phyloP scores from a whole-genome alignment of 2,888 invertebrate genomes.

The Drosophila anceps region DNA sequence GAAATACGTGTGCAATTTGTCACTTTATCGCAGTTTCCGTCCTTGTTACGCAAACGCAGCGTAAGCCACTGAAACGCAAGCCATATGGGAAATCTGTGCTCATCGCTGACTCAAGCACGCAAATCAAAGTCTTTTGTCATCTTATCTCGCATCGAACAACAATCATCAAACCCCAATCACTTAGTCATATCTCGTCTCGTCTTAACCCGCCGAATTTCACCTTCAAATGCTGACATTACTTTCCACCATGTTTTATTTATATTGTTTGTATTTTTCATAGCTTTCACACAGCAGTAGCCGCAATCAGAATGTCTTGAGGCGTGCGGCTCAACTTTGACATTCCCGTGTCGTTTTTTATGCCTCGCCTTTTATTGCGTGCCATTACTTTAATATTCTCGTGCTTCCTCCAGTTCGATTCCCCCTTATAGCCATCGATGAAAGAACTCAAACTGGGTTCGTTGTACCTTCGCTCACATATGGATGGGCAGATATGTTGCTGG shows the following conservation, averaged over 20 bases:
- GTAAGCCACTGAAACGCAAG: slow-evolving; percentile 9
- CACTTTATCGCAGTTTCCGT: slow-evolving; percentile 31
- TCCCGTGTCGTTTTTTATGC: slow-evolving; percentile 47
- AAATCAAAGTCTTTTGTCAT: slow-evolving; percentile 46
- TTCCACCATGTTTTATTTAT: slow-evolving; percentile 36
- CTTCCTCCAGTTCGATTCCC: slow-evolving; percentile 32
- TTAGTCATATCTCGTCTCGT: slow-evolving; percentile 18
- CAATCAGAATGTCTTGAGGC: slow-evolving; percentile 36
- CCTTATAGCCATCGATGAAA: slow-evolving; percentile 51
- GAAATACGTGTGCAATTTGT: slow-evolving; percentile 46
- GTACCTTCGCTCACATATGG: slow-evolving; percentile 40
- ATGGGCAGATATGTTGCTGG: slow-evolving; percentile 39
- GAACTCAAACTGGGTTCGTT: slow-evolving; percentile 41
- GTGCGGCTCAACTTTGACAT: slow-evolving; percentile 63
- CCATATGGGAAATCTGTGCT: slow-evolving; percentile 24
- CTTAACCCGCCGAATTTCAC: slow-evolving; percentile 13
- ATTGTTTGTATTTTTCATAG: slow-evolving; percentile 42
- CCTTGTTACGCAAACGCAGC: slow-evolving; percentile 32
- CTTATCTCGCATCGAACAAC: slow-evolving; percentile 14
- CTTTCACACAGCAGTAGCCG: slow-evolving; percentile 45
- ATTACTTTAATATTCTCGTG: slow-evolving; percentile 65
- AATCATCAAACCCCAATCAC: slow-evolving; percentile 49
- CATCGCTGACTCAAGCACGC: slow-evolving; percentile 14
- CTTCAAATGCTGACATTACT: slow-evolving; percentile 13
- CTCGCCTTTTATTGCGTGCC: slow-evolving; percentile 63